phyloP scores from a whole-genome alignment of 2,113 vertebrate species.

The Laticauda laticaudata region DNA sequence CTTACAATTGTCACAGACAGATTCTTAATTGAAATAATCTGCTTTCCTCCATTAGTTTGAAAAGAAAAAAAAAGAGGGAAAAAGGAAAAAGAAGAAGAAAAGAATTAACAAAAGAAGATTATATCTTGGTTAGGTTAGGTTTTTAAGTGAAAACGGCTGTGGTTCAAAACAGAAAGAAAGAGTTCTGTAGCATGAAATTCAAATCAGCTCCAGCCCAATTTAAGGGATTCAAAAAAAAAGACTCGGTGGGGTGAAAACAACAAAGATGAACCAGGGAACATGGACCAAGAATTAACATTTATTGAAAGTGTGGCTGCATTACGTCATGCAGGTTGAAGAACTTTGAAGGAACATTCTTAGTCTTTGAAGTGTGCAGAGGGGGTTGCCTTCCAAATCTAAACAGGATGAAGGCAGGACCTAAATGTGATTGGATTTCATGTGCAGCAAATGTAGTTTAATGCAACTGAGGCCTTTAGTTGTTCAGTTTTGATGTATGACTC shows the following conservation, averaged over 20 bases:
- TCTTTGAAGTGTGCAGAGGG: neutral
- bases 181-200: slow-evolving; percentile 51
- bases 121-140: slow-evolving; percentile 28
- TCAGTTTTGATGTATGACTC: neutral
- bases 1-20: slow-evolving; percentile 61
- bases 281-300: slow-evolving; percentile 6
- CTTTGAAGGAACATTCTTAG: neutral
- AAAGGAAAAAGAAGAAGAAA: neutral
- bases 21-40: slow-evolving; percentile 74
- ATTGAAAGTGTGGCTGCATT: neutral
- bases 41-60: slow-evolving; percentile 29
- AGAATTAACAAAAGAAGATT: slow-evolving; percentile 29
- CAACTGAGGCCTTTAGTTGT: neutral
- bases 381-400: neutral
- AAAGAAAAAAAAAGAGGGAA: neutral
- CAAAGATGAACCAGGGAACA: slow-evolving; percentile 26
- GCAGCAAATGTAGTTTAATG: neutral
- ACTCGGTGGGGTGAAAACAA: slow-evolving; percentile 38
- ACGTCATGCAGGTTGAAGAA: neutral
- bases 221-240: slow-evolving; percentile 37
- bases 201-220: slow-evolving; percentile 39
- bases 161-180: slow-evolving; percentile 50
- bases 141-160: slow-evolving; percentile 48
- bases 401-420: neutral
- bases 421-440: neutral